Base-by-base conservation (phyloP, 2,888 invertebrate species). In the Sinopyrophorus schimmeli region DNA sequence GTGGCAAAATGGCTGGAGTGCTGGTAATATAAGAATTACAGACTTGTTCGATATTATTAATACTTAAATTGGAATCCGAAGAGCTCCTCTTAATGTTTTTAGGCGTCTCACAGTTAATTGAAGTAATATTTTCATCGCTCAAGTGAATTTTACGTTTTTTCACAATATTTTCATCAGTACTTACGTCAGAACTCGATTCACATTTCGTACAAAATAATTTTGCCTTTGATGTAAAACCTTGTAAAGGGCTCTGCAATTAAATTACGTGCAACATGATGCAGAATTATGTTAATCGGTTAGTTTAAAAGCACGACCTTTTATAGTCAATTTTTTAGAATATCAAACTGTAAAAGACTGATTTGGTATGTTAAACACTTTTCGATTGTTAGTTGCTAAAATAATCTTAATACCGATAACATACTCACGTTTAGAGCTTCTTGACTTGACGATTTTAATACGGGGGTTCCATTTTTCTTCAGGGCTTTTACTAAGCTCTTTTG, bases 401-500 rank as follows among this genome's bases (percentile, higher is more conserved):
- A n/a, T n/a, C n/a, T n/a, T n/a, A n/a, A n/a, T 14, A 28, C 28
- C 7, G 4, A 3, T 10, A 28, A 28, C 5, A n/a, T n/a, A 70
- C 74, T 70, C 68, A 74, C 74, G 60, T 67, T 68, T 18, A 71
- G 54, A 15, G 70, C 51, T 57, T 73, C 73, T 54, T 72, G 70
- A 57, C 69, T 70, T 12, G 69, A 65, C 3, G 71, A 66, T 21
- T 66, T 60, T 20, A 66, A 16, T 20, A 64, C 63, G 1, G 57
- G 43, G 30, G 66, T 58, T 3, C 64, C 63, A 20, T 60, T 61
- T 52, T 67, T 71, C 47, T 67, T 71, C 7, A 65, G 60, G 41
- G 59, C 64, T 34, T 64, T 67, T 15, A 58, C 55, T 17, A 72
- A 50, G 40, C 80, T 82, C 67, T 86, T 89, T 65, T 87, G 84